A percentile compares a stretch with the other conserved stretches of the same genome.
Conservation (phyloP, 2,888 invertebrate species). For the Colostygia pectinataria region DNA sequence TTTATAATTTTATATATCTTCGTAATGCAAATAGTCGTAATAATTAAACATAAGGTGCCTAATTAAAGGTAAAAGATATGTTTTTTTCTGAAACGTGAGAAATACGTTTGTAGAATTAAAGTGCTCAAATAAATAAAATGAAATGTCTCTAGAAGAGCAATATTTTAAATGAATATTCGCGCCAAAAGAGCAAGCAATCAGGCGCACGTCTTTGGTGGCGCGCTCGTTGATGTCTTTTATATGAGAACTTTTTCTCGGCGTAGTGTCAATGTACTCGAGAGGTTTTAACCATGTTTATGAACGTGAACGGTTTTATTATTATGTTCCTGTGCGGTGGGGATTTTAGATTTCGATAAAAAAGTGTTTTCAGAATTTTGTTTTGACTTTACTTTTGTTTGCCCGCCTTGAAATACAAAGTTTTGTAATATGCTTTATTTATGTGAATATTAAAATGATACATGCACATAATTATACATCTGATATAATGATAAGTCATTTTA, state of each 20-base stretch:
- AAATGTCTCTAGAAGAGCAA: neutral
- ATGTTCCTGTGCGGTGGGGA: neutral
- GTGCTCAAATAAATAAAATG: neutral
- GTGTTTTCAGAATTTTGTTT: neutral
- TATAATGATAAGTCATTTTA: no score
- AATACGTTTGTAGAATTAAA: neutral
- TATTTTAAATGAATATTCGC: slow-evolving; percentile 5
- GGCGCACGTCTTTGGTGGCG: slow-evolving; percentile 39
- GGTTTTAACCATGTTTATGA: slow-evolving; percentile 24
- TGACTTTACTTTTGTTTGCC: no score
- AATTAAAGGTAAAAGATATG: slow-evolving; percentile 15
- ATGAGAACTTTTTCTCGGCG: slow-evolving; percentile 41
- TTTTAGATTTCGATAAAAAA: neutral
- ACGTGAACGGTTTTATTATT: slow-evolving; percentile 12
- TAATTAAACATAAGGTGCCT: slow-evolving; percentile 12
- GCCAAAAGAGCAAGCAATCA: slow-evolving; percentile 24
- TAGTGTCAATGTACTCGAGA: slow-evolving; percentile 35
- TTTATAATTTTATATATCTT: slow-evolving; percentile 6
- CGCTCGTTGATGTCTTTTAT: slow-evolving; percentile 79
- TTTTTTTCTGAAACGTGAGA: slow-evolving; percentile 18
- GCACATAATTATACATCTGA: no score
- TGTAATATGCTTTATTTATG: no score
- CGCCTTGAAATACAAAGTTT: no score
- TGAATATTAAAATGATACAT: no score
- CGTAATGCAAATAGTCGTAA: slow-evolving; percentile 25